A percentile compares a stretch with the other conserved stretches of the same genome.
These are phyloP conservation scores for Amblyteles armatorius DNA, from an alignment of 2,888 invertebrate species.

Conservation along the genomic window DNA sequence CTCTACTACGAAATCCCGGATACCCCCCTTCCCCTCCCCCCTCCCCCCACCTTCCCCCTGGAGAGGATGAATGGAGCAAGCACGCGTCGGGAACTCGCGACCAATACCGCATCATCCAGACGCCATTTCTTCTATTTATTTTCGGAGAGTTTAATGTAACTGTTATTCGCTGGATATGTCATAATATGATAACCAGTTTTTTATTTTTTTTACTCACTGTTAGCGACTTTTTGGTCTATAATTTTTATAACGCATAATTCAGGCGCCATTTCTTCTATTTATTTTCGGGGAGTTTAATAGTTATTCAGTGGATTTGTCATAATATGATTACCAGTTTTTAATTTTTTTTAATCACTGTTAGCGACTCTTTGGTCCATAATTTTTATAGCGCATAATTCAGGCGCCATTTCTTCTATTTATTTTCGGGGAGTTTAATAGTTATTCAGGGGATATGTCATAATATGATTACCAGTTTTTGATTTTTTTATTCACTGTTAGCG, in stretches of 20 bases:
- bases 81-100: constrained; percentile 37
- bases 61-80: constrained; percentile 44
- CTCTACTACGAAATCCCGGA: constrained; percentile 32
- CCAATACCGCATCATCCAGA: constrained; percentile 41
- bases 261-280: no score
- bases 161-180: neutral
- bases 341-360: no score
- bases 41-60: neutral
- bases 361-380: no score
- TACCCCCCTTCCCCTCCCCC: neutral
- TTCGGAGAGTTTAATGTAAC: neutral
- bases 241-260: neutral
- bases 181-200: neutral
- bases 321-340: no score
- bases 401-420: constrained; percentile 49
- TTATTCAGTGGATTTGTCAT: no score
- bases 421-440: neutral
- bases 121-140: constrained; percentile 52
- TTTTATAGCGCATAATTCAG: neutral
- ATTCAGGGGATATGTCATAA: neutral
- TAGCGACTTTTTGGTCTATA: neutral
- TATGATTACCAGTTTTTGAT: neutral
- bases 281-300: no score
- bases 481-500: neutral
- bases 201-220: neutral